Conservation (phyloP, 2,113 vertebrate species). For the Callipepla squamata region DNA sequence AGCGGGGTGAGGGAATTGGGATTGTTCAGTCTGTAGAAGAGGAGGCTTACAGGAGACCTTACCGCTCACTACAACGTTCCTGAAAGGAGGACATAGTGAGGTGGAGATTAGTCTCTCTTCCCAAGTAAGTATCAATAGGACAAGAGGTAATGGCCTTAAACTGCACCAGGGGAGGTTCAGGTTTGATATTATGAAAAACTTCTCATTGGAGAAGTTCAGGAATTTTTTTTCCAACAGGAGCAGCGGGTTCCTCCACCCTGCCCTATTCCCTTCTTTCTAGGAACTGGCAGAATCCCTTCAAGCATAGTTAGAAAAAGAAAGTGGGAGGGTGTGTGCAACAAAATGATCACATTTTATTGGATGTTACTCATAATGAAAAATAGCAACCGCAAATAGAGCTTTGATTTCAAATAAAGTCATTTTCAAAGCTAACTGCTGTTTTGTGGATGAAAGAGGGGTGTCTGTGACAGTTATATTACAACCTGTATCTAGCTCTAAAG, state of each 20-base stretch:
- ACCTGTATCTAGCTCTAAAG: not conserved
- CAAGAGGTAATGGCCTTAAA: too few species aligned
- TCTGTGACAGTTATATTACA: not conserved
- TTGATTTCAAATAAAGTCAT: not conserved
- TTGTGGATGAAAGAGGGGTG: not conserved
- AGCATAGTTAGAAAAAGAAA: not conserved
- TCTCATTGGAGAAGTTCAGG: not conserved
- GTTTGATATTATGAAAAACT: too few species aligned
- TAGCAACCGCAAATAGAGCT: not conserved
- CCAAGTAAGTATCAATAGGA: too few species aligned
- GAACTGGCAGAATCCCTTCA: not conserved
- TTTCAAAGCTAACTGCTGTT: not conserved
- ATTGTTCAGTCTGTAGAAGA: too few species aligned
- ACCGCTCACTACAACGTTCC: too few species aligned
- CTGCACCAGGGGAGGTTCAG: too few species aligned
- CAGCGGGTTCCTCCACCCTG: not conserved
- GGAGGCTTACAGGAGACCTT: too few species aligned
- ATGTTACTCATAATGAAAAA: not conserved
- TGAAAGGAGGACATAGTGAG: too few species aligned
- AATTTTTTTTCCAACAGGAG: constrained; percentile 13
- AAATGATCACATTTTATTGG: not conserved
- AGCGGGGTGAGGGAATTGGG: too few species aligned
- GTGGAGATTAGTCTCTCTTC: too few species aligned
- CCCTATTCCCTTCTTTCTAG: not conserved
- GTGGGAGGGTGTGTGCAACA: not conserved